phyloP scores from a whole-genome alignment of 2,797 vertebrate genomes.

The Ispidina lecontei region DNA sequence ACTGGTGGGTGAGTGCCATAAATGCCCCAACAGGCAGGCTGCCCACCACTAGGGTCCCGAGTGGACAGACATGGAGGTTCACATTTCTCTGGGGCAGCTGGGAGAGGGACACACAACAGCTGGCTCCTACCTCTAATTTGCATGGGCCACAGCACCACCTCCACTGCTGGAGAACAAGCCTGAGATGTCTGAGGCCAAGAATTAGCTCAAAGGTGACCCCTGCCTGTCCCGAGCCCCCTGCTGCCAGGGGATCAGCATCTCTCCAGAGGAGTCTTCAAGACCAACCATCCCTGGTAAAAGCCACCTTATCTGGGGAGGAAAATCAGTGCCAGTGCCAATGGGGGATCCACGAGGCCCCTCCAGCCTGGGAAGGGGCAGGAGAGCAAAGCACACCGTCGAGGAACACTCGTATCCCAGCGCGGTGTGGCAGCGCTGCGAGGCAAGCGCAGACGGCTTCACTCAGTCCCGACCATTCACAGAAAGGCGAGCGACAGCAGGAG shows the following conservation, averaged over 20 bases:
- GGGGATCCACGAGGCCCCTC: not conserved
- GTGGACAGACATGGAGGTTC: not conserved
- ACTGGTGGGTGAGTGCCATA: not conserved
- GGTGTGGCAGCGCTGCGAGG: not conserved
- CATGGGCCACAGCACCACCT: not conserved
- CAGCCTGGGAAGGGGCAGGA: not conserved
- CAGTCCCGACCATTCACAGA: conserved; percentile 3
- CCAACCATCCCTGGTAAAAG: not conserved
- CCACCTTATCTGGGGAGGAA: not conserved
- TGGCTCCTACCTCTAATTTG: not conserved
- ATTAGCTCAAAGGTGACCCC: not conserved
- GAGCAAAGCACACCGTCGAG: not conserved
- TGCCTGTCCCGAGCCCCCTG: no score
- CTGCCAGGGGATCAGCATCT: not conserved
- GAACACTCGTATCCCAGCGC: not conserved
- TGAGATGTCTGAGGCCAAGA: not conserved
- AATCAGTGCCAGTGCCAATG: accelerated
- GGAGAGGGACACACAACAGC: not conserved
- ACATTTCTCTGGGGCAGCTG: accelerated
- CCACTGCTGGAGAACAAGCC: not conserved
- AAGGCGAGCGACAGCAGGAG: not conserved
- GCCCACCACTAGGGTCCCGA: not conserved
- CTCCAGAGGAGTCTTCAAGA: not conserved
- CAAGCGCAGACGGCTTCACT: not conserved
- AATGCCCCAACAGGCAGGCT: not conserved